Base-by-base conservation (phyloP, 2,797 vertebrate species). In the Scyliorhinus canicula region DNA sequence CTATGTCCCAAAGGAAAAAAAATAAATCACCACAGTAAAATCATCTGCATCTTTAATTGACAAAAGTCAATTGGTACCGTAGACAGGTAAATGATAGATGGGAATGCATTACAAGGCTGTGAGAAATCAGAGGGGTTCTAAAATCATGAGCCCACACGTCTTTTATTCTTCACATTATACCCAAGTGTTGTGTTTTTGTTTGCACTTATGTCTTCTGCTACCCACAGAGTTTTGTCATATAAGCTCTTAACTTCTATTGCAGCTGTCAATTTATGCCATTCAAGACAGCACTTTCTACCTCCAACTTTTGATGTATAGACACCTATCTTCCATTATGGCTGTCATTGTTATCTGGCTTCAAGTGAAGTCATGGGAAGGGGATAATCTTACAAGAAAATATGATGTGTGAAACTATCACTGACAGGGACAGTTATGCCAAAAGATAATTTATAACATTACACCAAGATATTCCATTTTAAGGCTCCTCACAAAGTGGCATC, bases 191-290 rank as follows among this genome's bases (percentile, higher is more conserved):
- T 35, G 47, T 74, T 71, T 69, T 69, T 65, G n/a, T 91, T 91
- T 69, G 67, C 93, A 94, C 44, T 94, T 93, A 44, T 52, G 44
- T 35, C 60, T 71, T 71, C 67, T 71, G 65, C 63, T 94, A 69
- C 65, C 86, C 63, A 31, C 65, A 93, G 65, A 71, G 67, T 19
- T 94, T 94, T 94, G 93, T 94, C 93, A 94, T 74, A 52, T 71
- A 74, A n/a, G 93, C 44, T 69, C 93, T 94, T 94, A 94, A 69
- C 47, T 71, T 94, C 31, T 50, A 52, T 94, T 69, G 65, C 65
- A 93, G 93, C 67, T 71, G 44, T 71, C 93, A 93, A 93, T 93
- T 93, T 93, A 93, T 52, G 28, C 65, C 47, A 50, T 71, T 93
- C 67, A 94, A 71, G 28, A 12, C 93, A 91, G 60, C 88, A 91